Percentiles rank a stretch among this genome's conserved stretches.
Conservation (phyloP, 2,888 invertebrate species). For the Torymus aiolomorphi region DNA sequence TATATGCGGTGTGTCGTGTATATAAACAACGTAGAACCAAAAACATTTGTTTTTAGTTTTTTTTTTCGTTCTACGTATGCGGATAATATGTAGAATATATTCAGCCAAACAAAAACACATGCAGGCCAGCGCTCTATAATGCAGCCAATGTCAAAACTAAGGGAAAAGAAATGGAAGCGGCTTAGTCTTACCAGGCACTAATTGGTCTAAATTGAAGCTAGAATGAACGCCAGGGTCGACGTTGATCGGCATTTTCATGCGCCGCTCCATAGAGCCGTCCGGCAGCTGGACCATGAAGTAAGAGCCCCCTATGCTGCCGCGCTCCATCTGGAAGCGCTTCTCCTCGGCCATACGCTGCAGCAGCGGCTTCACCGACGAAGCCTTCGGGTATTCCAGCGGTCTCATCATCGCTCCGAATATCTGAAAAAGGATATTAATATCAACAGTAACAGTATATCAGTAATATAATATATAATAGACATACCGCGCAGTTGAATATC, state of each 20-base stretch:
- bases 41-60: no score
- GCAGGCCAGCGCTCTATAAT: no score
- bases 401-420: slow-evolving; percentile 89
- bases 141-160: no score
- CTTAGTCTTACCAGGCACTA: slow-evolving; percentile 79
- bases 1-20: no score
- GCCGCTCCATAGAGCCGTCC: slow-evolving; percentile 92
- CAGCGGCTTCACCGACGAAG: slow-evolving; percentile 86
- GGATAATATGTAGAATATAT: no score
- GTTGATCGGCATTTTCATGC: slow-evolving; percentile 93
- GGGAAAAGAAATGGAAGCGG: background rate
- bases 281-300: slow-evolving; percentile 92
- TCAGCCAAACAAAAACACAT: no score
- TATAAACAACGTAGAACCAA: no score
- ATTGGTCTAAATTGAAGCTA: slow-evolving; percentile 90
- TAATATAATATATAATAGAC: slow-evolving; percentile 59
- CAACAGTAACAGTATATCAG: no score
- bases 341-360: slow-evolving; percentile 96
- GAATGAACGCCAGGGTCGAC: slow-evolving; percentile 96
- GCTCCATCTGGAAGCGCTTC: slow-evolving; percentile 91
- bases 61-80: no score
- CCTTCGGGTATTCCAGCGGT: slow-evolving; percentile 86
- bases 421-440: slow-evolving; percentile 64
- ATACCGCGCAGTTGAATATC: slow-evolving; percentile 91
- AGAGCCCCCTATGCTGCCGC: slow-evolving; percentile 91